Evolutionary conservation across 2,888 invertebrate genomes (phyloP), one percentile per base, ranked within the genome.

Genomic region (Galeopsomyia nigrocyanea): DNA sequence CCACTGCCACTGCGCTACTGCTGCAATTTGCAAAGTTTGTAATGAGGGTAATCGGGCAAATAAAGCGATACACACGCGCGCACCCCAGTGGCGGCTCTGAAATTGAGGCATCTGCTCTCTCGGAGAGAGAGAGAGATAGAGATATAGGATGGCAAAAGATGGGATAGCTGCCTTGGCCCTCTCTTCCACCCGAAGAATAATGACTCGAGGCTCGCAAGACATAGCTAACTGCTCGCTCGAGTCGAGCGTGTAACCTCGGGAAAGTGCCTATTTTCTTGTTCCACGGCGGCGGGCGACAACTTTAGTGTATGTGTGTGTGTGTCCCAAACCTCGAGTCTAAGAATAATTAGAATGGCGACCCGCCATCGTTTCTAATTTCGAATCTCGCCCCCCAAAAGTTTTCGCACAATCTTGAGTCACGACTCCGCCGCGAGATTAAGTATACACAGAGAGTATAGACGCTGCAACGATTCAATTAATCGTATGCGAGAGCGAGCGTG

Each of bases 251-350:
- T 47, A 60, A 53, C 70, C 58, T 50, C 21, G 39, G 26, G 26
- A 46, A 60, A 71, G 70, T 65, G 60, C 47, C 64, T 65, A 64
- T 70, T 70, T 70, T 65, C 70, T 70, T 65, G 39, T 22, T 22
- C 14, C 39, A 39, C 13, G 13, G 5, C 13, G 13, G 39, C 31
- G 7, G 50, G 14, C n/a, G n/a, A 39, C 21, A 60, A 70, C 26
- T 60, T 64, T 60, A 51, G 39, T 5, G 26, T 26, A 26, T 50
- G 62, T 56, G n/a, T n/a, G n/a, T n/a, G n/a, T 14, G 56, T n/a
- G 51, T 64, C 58, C 70, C 58, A 51, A 70, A 64, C 2, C 2
- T 26, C 58, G 26, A 64, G 26, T 64, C 53, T 58, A 58, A 64
- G 49, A 64, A 70, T 64, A 47, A 70, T 70, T 58, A 26, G 46